phyloP scores from a whole-genome alignment of 2,888 invertebrate genomes.

The Spodoptera exigua region DNA sequence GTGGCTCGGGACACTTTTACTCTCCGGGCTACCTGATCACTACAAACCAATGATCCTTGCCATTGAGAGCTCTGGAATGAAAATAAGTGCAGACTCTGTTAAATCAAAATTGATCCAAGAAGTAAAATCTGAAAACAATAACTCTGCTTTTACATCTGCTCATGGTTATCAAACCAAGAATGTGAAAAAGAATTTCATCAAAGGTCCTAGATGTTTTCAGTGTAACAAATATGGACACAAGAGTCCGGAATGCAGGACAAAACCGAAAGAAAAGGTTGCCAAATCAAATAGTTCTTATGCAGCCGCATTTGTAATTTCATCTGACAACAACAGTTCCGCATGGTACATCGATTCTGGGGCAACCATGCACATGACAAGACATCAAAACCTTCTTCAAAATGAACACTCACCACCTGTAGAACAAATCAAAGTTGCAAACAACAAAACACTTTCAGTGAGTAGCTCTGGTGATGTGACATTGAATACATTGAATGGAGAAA shows the following conservation, averaged over 20 bases:
- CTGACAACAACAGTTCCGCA: background rate
- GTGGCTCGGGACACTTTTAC: slow-evolving; percentile 34
- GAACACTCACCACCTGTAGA: slow-evolving; percentile 26
- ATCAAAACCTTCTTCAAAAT: slow-evolving; percentile 32
- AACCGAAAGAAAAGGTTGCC: too few relatives aligned
- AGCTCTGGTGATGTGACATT: slow-evolving; percentile 10
- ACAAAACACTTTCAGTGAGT: slow-evolving; percentile 38
- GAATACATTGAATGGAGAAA: slow-evolving; percentile 8
- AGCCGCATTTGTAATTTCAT: too few relatives aligned
- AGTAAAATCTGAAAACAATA: background rate
- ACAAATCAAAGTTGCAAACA: slow-evolving; percentile 50
- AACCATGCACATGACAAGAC: background rate
- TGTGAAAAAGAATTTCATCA: too few relatives aligned
- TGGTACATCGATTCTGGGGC: slow-evolving; percentile 5
- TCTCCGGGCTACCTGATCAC: slow-evolving; percentile 36
- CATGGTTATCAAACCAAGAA: too few relatives aligned
- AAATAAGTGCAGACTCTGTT: too few relatives aligned
- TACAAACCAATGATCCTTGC: slow-evolving; percentile 40
- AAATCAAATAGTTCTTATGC: too few relatives aligned
- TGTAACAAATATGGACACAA: too few relatives aligned
- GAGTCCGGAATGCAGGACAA: too few relatives aligned
- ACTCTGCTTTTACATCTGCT: too few relatives aligned
- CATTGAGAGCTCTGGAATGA: slow-evolving; percentile 44
- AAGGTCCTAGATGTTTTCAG: too few relatives aligned
- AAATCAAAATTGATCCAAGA: slow-evolving; percentile 45